These are phyloP conservation scores for Urophycis tenuis DNA, from an alignment of 2,797 vertebrate genomes.

Conservation along the genomic window DNA sequence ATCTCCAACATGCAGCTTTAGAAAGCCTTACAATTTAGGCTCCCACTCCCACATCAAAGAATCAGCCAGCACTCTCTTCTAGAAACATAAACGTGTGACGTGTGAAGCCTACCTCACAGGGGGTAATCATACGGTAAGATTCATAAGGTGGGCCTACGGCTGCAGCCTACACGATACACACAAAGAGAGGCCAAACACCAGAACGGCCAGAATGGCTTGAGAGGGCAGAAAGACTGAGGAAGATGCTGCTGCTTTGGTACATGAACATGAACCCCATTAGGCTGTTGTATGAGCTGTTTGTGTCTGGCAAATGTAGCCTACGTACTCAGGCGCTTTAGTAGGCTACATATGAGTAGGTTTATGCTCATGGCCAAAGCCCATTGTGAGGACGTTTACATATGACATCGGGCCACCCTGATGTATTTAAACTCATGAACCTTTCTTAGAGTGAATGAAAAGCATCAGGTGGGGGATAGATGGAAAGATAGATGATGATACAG, in stretches of 20 bases:
- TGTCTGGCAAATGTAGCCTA: too few species aligned
- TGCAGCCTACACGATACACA: neutral
- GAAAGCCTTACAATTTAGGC: neutral
- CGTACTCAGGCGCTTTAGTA: too few species aligned
- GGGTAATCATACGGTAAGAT: neutral
- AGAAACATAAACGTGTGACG: neutral
- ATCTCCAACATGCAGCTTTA: neutral
- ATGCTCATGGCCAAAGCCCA: neutral
- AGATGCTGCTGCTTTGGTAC: neutral
- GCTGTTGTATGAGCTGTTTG: too few species aligned
- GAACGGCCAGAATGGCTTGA: neutral
- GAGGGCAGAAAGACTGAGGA: neutral
- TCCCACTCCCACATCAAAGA: neutral
- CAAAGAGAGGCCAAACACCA: neutral
- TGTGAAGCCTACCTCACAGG: neutral
- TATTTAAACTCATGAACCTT: neutral
- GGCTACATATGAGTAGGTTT: too few species aligned
- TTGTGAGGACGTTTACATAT: neutral
- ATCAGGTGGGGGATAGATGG: too few species aligned
- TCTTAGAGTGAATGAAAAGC: neutral
- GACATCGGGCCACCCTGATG: too few species aligned
- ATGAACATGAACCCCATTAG: too few species aligned
- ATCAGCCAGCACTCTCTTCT: neutral
- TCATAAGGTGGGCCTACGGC: neutral
- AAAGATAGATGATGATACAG: neutral